These are phyloP conservation scores for Gasteruption jaculator DNA, from an alignment of 2,888 invertebrate genomes.

Conservation along the genomic window DNA sequence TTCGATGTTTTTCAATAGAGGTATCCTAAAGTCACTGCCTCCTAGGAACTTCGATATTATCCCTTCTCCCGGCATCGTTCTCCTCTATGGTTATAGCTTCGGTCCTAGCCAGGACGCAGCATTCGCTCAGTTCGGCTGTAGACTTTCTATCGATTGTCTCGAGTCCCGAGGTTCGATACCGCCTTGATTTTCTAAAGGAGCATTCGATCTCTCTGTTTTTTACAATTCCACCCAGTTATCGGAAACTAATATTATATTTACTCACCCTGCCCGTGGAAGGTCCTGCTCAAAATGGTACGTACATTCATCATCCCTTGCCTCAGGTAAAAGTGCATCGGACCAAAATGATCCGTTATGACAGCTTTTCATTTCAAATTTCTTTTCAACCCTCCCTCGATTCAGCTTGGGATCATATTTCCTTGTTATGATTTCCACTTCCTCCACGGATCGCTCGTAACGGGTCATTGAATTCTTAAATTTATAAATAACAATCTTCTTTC, in stretches of 20 bases:
- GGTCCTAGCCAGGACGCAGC: constrained; percentile 49
- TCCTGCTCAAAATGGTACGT: constrained; percentile 44
- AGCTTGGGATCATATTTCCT: constrained; percentile 30
- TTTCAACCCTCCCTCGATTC: constrained; percentile 22
- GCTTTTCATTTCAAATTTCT: constrained; percentile 47
- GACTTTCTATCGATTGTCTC: constrained; percentile 40
- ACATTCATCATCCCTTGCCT: constrained; percentile 28
- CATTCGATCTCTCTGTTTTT: too few species aligned
- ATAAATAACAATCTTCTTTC: too few species aligned
- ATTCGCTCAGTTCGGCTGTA: constrained; percentile 44
- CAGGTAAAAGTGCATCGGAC: constrained; percentile 43
- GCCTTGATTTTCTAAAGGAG: too few species aligned
- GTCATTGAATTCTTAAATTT: too few species aligned
- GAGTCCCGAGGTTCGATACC: constrained; percentile 25
- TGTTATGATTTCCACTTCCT: constrained; percentile 4
- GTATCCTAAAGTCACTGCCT: too few species aligned
- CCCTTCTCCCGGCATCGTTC: too few species aligned
- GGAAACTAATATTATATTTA: too few species aligned
- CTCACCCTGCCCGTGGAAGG: constrained; percentile 14
- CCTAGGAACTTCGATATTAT: too few species aligned
- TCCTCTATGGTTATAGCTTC: constrained; percentile 37
- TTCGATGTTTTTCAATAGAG: too few species aligned
- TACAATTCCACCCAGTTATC: too few species aligned
- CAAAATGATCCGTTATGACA: constrained; percentile 47
- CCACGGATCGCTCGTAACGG: too few species aligned